Conservation (phyloP, 2,888 invertebrate species). For the Julus scandinavius region DNA sequence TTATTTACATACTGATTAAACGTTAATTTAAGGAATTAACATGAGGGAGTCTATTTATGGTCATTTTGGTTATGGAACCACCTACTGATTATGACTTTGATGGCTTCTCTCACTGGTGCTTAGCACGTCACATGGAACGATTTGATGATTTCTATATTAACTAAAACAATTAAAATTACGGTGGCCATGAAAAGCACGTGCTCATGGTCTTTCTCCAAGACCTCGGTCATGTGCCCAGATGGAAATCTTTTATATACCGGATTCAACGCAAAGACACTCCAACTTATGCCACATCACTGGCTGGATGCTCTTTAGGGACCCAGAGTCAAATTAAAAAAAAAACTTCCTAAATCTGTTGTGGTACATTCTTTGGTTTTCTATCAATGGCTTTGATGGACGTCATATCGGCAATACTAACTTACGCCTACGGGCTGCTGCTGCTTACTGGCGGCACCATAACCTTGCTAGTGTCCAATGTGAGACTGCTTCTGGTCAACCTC, state of each 20-base stretch:
- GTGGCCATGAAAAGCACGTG: neutral
- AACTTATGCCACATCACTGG: neutral
- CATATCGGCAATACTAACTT: neutral
- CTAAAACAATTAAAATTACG: neutral
- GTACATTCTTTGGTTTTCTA: neutral
- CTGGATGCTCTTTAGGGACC: neutral
- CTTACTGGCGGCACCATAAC: neutral
- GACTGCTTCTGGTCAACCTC: neutral
- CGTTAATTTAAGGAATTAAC: too few species aligned
- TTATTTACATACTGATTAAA: too few species aligned
- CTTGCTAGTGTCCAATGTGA: neutral
- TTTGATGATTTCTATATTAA: neutral
- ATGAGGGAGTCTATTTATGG: too few species aligned
- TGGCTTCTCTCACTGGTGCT: too few species aligned
- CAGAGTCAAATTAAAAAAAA: neutral
- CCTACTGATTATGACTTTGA: too few species aligned
- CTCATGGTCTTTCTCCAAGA: too few species aligned
- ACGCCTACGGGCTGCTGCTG: neutral
- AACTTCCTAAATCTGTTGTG: neutral
- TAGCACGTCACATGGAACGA: too few species aligned
- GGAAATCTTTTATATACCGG: neutral
- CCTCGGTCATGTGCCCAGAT: neutral
- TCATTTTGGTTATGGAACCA: too few species aligned
- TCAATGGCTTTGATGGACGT: neutral
- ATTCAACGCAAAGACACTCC: neutral